Base-by-base conservation (phyloP, 2,888 invertebrate species). In the Amphipyra berbera region DNA sequence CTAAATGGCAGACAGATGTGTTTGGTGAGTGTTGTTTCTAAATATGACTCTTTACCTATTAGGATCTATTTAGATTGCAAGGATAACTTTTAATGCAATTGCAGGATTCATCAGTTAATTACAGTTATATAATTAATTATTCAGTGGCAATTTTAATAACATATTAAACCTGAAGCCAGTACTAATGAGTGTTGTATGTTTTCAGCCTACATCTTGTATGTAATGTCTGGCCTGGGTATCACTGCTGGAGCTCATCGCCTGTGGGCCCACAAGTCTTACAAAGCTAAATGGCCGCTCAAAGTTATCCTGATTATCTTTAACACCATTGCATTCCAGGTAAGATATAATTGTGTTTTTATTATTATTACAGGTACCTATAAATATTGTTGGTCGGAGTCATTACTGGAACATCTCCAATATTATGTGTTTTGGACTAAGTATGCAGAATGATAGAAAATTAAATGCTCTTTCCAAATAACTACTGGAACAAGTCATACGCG, bases 221-320 rank as follows among this genome's bases (percentile, higher is more conserved):
- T 97, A 60, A 89, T 96, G 71, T 97, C 97, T 8, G 99, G 98
- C 6, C 91, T 99, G 66, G 99, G 99, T 14, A 98, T 99, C 73
- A 99, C 99, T 13, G 99, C 99, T 15, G 99, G 99, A 30, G 98
- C 98, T 2, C 99, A 99, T 92, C 95, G 99, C 80, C 96, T 99
- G 35, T 99, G 99, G 99, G 96, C 99, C 0, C 99, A 99, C 94
- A 97, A 98, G 84, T 96, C 99, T 0, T 99, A 99, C 95, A 99
- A 99, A 95, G 99, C 99, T 7, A 98, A 97, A 90, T 96, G 97
- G 96, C 99, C 98, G 0, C 95, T 99, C 6, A 95, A 97, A 77
- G 81, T 98, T 7, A 92, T 99, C 40, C 95, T 99, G 62, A 96
- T 97, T 40, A 78, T 97, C 48, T 97, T 97, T 93, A 98, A 99